Conservation (phyloP, 2,797 vertebrate species). For the Alfaro cultratus region DNA sequence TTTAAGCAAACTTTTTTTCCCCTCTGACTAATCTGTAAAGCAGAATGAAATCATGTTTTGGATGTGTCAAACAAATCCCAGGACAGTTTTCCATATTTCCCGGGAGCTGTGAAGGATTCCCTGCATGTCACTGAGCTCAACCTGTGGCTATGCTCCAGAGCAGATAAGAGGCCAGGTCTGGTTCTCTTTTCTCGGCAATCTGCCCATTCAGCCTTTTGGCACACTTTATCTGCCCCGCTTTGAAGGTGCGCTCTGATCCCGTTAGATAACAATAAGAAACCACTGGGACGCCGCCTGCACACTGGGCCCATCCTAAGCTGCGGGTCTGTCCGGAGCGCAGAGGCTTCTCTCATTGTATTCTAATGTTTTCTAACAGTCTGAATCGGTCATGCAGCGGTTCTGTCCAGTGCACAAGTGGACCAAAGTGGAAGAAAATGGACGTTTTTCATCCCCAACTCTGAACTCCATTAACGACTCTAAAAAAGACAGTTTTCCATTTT, state of each 20-base stretch:
- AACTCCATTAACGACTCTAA: not conserved
- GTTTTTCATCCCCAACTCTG: not conserved
- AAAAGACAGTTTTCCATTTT: not conserved
- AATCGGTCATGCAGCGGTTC: not conserved
- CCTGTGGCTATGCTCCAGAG: slow-evolving; percentile 74
- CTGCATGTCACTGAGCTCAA: slow-evolving; percentile 61
- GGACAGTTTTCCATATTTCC: not conserved
- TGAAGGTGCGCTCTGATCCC: slow-evolving; percentile 72
- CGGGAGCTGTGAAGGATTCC: slow-evolving; percentile 5
- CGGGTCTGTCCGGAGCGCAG: not conserved
- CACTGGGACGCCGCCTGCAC: slow-evolving; percentile 64
- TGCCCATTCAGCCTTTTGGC: slow-evolving; percentile 54
- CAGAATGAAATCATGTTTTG: not conserved
- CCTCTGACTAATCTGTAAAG: not conserved
- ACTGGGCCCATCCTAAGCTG: slow-evolving; percentile 69
- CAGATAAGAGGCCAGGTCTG: slow-evolving; percentile 66
- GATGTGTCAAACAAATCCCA: not conserved
- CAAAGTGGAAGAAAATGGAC: not conserved
- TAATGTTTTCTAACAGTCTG: not conserved
- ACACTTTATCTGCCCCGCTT: slow-evolving; percentile 70
- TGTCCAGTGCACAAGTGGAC: not conserved
- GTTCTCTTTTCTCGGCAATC: slow-evolving; percentile 72
- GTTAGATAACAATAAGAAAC: slow-evolving; percentile 65
- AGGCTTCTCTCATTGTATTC: not conserved
- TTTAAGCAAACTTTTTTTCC: not conserved